Percentiles rank a stretch among this genome's conserved stretches.
phyloP scores from a whole-genome alignment of 2,888 invertebrate genomes.

The Podabrus alpinus region DNA sequence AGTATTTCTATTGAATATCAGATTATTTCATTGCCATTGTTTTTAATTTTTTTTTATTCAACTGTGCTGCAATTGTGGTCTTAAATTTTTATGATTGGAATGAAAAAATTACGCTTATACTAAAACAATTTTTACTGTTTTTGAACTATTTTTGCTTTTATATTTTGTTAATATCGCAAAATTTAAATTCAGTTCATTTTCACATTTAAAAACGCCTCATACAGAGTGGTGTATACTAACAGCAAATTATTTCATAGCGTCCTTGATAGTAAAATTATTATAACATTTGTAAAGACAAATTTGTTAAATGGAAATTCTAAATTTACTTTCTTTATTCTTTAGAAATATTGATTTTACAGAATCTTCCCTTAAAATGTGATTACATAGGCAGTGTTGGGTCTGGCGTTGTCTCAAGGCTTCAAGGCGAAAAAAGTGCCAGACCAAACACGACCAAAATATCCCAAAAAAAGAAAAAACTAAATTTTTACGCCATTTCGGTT shows the following conservation, averaged over 20 bases:
- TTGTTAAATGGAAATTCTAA: background rate
- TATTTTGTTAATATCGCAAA: background rate
- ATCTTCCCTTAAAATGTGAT: too few species aligned
- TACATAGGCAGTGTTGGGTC: too few species aligned
- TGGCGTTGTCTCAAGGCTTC: too few species aligned
- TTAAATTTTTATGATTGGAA: background rate
- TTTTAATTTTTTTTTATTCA: background rate
- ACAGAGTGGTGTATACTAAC: background rate
- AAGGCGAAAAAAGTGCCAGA: too few species aligned
- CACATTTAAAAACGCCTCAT: background rate
- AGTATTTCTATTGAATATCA: slow-evolving; percentile 41
- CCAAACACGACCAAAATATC: too few species aligned
- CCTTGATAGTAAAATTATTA: background rate
- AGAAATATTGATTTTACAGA: too few species aligned
- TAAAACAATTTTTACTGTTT: background rate
- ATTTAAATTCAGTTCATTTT: background rate
- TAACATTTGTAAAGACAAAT: background rate
- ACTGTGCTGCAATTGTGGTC: background rate
- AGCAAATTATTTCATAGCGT: background rate
- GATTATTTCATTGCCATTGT: background rate
- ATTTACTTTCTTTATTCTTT: too few species aligned
- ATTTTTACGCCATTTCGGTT: too few species aligned
- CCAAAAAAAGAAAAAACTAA: too few species aligned
- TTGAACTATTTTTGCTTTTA: background rate
- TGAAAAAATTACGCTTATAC: background rate